These are phyloP conservation scores for Tichodroma muraria DNA, from an alignment of 2,113 vertebrate species.

Conservation along the genomic window DNA sequence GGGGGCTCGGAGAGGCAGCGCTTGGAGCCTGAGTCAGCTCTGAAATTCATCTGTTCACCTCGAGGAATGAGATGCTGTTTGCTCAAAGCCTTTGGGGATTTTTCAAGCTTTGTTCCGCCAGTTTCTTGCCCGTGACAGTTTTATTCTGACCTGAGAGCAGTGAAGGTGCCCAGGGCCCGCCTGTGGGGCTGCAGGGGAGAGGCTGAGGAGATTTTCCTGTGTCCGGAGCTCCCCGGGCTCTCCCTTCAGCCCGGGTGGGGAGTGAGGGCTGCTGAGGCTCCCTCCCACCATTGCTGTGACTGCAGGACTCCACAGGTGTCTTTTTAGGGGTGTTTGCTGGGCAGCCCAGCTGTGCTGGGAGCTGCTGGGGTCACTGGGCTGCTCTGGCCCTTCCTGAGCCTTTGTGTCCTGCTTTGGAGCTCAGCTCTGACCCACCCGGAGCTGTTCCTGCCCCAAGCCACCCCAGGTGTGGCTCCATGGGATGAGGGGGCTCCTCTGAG, in stretches of 20 bases:
- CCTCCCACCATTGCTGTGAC: rapidly evolving
- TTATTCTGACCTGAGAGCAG: background rate
- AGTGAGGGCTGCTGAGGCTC: background rate
- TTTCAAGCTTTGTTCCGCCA: background rate
- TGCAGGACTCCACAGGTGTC: rapidly evolving
- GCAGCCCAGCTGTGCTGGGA: background rate
- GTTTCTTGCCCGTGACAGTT: background rate
- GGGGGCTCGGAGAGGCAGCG: background rate
- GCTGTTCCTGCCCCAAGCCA: background rate
- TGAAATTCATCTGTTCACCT: background rate
- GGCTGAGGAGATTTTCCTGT: background rate
- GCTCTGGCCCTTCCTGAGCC: background rate
- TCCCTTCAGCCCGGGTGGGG: background rate
- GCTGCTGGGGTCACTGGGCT: background rate
- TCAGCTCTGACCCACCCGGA: rapidly evolving
- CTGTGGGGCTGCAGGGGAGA: background rate
- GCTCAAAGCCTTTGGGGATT: background rate
- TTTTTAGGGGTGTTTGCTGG: background rate
- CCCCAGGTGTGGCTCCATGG: background rate
- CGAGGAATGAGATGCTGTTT: background rate
- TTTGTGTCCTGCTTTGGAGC: background rate
- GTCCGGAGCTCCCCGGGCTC: background rate
- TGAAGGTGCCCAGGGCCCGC: background rate
- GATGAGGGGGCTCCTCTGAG: background rate
- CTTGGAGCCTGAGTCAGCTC: background rate